These are phyloP conservation scores for Microplitis deprimator DNA, from an alignment of 2,888 invertebrate species.

Conservation along the genomic window DNA sequence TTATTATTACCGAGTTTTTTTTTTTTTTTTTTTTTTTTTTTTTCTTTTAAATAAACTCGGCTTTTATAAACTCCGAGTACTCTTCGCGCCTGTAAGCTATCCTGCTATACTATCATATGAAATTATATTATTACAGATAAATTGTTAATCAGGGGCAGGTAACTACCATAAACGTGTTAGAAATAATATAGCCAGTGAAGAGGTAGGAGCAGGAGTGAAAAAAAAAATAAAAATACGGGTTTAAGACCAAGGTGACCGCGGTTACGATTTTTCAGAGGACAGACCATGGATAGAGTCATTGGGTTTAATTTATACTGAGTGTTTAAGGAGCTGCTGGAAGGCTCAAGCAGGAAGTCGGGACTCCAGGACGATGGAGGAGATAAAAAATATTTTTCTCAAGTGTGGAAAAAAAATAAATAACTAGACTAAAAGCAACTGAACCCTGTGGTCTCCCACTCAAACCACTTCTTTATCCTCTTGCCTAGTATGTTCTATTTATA, in stretches of 20 bases:
- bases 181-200: background rate
- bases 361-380: background rate
- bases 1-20: conserved; percentile 26
- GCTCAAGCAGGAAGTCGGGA: background rate
- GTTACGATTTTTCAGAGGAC: conserved; percentile 20
- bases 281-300: background rate
- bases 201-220: background rate
- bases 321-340: background rate
- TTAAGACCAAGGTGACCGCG: background rate
- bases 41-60: background rate
- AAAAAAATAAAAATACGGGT: background rate
- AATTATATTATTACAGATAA: background rate
- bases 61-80: conserved; percentile 14
- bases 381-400: conserved; percentile 61
- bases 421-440: conserved; percentile 56
- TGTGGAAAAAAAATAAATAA: conserved; percentile 64
- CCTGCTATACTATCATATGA: background rate
- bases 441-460: conserved; percentile 43
- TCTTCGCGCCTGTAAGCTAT: conserved; percentile 36
- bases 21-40: conserved; percentile 11
- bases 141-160: background rate
- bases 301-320: background rate
- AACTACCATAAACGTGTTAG: conserved; percentile 1
- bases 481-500: background rate
- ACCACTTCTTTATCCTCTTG: conserved; percentile 2